These are phyloP conservation scores for Motacilla tschutschensis DNA, from an alignment of 2,113 vertebrate genomes.

Conservation along the genomic window DNA sequence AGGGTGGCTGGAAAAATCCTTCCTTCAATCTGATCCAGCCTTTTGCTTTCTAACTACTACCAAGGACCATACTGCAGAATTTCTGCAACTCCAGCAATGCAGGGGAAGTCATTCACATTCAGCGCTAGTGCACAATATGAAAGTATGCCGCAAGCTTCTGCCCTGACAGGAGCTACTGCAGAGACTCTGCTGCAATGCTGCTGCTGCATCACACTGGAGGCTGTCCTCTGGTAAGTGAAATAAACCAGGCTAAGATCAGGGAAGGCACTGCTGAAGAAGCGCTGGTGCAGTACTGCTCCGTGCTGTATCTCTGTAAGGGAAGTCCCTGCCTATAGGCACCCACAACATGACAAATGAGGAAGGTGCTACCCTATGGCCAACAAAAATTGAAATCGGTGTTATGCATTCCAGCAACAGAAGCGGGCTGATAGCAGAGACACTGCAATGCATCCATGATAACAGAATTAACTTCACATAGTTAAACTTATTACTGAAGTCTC, in stretches of 20 bases:
- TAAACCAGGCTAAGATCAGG: background rate
- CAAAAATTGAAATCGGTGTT: background rate
- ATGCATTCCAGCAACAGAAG: background rate
- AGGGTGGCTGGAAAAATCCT: background rate
- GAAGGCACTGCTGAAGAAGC: background rate
- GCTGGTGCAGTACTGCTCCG: background rate
- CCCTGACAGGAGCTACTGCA: background rate
- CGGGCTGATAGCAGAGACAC: background rate
- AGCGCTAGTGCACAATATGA: background rate
- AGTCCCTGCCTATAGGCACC: background rate
- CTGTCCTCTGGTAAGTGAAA: background rate
- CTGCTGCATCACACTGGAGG: background rate
- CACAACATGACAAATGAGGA: background rate
- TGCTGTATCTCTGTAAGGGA: background rate
- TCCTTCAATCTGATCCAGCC: background rate
- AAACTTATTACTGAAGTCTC: background rate
- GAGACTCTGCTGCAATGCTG: slow-evolving; percentile 26
- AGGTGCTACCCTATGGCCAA: background rate
- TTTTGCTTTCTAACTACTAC: background rate
- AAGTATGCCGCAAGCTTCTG: background rate
- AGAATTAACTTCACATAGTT: background rate
- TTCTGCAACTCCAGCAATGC: background rate
- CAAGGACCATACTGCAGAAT: background rate
- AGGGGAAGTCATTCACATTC: background rate
- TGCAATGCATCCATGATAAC: background rate